Conservation (phyloP, 2,797 vertebrate genomes). For the Notolabrus celidotus region DNA sequence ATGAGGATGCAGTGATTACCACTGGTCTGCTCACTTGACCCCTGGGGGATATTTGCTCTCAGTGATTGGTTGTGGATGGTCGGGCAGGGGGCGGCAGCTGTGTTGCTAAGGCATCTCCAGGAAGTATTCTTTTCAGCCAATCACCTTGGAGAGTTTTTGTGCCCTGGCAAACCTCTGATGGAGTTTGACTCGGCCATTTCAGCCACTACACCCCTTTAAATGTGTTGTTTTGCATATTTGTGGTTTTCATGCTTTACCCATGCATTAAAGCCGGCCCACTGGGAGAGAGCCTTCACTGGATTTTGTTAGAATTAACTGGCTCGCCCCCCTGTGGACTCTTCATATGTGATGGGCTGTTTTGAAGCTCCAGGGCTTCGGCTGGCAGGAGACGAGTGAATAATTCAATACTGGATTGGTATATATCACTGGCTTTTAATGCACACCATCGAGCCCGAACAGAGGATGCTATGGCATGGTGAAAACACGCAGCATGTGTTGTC, state of each 20-base stretch:
- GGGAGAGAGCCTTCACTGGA: slow-evolving; percentile 10
- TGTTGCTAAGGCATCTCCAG: slow-evolving; percentile 60
- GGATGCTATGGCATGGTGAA: slow-evolving; percentile 21
- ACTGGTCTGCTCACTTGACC: slow-evolving; percentile 34
- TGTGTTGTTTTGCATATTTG: slow-evolving; percentile 27
- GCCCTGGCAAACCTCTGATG: slow-evolving; percentile 20
- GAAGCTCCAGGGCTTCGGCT: slow-evolving; percentile 13
- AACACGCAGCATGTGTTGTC: slow-evolving; percentile 37
- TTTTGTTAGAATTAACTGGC: slow-evolving; percentile 39
- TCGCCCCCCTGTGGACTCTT: slow-evolving; percentile 28
- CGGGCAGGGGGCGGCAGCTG: slow-evolving; percentile 28
- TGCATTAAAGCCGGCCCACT: slow-evolving; percentile 32
- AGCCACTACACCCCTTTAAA: slow-evolving; percentile 8
- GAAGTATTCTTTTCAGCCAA: slow-evolving; percentile 46
- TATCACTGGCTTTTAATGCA: slow-evolving; percentile 28
- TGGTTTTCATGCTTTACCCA: slow-evolving; percentile 12
- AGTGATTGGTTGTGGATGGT: slow-evolving; percentile 54
- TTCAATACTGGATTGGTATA: slow-evolving; percentile 49
- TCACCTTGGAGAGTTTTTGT: slow-evolving; percentile 30
- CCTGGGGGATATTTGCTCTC: slow-evolving; percentile 16
- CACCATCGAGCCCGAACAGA: slow-evolving; percentile 27
- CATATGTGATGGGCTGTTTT: slow-evolving; percentile 44
- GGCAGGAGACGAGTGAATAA: slow-evolving; percentile 65
- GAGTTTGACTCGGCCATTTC: slow-evolving; percentile 19
- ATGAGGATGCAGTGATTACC: slow-evolving; percentile 42